These are phyloP conservation scores for Macquaria australasica DNA, from an alignment of 2,113 vertebrate genomes.

Conservation along the genomic window DNA sequence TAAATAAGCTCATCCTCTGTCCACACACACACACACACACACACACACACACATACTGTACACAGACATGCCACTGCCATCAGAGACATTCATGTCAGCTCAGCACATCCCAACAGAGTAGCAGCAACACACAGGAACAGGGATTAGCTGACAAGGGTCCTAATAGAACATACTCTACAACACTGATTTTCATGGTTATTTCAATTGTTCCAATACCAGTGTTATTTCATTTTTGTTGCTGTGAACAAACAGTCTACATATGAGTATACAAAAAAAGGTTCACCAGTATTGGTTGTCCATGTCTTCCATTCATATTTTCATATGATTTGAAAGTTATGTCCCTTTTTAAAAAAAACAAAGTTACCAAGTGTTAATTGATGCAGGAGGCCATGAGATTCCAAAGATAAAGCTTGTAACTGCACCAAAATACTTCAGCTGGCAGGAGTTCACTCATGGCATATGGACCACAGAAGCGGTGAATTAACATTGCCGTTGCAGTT, in stretches of 20 bases:
- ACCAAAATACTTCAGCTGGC: not conserved
- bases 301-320: not conserved
- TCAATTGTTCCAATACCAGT: slow-evolving; percentile 16
- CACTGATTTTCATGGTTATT: slow-evolving; percentile 6
- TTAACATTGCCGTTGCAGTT: not conserved
- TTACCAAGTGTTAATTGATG: not conserved
- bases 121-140: slow-evolving; percentile 35
- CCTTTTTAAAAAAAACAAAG: not conserved
- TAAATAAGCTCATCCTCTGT: slow-evolving; percentile 58
- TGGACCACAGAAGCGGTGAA: not conserved
- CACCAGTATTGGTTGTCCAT: not conserved
- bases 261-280: slow-evolving; percentile 8
- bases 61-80: not conserved
- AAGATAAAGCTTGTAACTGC: not conserved
- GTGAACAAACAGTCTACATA: slow-evolving; percentile 12
- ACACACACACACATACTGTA: slow-evolving; percentile 1
- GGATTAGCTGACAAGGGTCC: not conserved
- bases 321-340: not conserved
- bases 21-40: not conserved
- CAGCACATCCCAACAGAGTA: slow-evolving; percentile 21
- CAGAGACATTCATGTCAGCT: slow-evolving; percentile 10
- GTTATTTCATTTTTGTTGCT: slow-evolving; percentile 27
- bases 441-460: not conserved
- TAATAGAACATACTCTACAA: not conserved
- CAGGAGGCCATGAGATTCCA: not conserved